These are phyloP conservation scores for Sipha maydis DNA, from an alignment of 2,888 invertebrate species.

Conservation along the genomic window DNA sequence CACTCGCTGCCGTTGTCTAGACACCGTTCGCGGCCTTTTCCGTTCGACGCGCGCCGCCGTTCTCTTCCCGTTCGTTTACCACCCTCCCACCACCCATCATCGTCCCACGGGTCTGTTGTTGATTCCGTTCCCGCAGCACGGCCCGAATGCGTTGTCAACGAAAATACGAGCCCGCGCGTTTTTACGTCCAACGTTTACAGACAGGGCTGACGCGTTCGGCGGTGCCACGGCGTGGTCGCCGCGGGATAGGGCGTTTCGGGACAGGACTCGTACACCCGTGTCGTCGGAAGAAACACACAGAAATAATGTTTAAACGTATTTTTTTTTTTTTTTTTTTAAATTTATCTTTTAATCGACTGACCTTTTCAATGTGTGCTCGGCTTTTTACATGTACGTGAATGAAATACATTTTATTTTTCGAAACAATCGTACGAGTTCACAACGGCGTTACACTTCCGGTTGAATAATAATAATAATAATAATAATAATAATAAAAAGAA, in stretches of 20 bases:
- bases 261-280: neutral
- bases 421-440: neutral
- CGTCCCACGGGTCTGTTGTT: neutral
- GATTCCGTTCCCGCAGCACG: neutral
- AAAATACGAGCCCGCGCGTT: neutral
- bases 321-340: neutral
- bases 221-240: neutral
- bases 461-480: slow-evolving; percentile 12
- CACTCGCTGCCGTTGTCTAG: neutral
- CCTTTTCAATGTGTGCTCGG: slow-evolving; percentile 23
- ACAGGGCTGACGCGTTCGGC: neutral
- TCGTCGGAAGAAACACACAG: neutral
- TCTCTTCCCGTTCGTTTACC: neutral
- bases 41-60: neutral
- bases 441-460: neutral
- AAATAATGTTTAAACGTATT: neutral
- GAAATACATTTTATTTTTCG: slow-evolving; percentile 19
- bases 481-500: neutral
- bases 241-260: neutral
- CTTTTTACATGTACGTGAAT: slow-evolving; percentile 13
- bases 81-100: neutral
- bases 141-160: neutral
- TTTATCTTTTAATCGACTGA: slow-evolving; percentile 32
- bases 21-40: neutral
- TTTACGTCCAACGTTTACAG: neutral